Evolutionary conservation across 1,140 invertebrate genomes (phyloP).

Genomic region (Hycleus phaleratus): DNA sequence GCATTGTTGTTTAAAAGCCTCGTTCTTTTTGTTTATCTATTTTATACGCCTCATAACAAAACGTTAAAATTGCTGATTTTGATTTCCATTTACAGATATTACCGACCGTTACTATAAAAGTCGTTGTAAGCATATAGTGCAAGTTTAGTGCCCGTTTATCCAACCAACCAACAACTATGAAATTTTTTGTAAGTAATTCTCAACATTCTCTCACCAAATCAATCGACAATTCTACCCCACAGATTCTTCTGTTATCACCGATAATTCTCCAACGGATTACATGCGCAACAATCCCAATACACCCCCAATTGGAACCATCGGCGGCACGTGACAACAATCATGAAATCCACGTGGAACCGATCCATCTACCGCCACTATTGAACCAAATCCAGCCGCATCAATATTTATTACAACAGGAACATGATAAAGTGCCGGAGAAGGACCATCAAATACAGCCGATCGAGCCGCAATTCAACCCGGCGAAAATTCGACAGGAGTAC

Average conservation of each 20-base stretch:
- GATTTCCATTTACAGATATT: slow-evolving; percentile 12
- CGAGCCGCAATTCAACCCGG: background rate
- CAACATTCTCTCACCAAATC: too few species aligned
- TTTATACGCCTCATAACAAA: background rate
- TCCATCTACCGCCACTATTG: background rate
- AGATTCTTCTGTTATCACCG: too few species aligned
- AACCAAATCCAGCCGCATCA: slow-evolving; percentile 1
- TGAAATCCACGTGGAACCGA: slow-evolving; percentile 6
- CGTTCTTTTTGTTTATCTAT: too few species aligned
- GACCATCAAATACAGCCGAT: slow-evolving; percentile 4
- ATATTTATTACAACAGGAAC: background rate
- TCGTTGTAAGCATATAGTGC: too few species aligned
- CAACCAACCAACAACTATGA: too few species aligned
- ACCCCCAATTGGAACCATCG: slow-evolving; percentile 15
- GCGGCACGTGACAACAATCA: slow-evolving; percentile 8
- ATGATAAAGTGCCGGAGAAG: background rate
- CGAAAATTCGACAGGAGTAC: background rate
- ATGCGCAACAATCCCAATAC: slow-evolving; percentile 14
- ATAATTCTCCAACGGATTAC: too few species aligned
- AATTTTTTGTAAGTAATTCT: too few species aligned
- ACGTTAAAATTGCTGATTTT: slow-evolving; percentile 12
- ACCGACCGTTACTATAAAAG: too few species aligned
- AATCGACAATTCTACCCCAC: too few species aligned
- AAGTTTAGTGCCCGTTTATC: too few species aligned
- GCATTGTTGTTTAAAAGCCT: too few species aligned